Evolutionary conservation across 2,797 vertebrate genomes (phyloP).

Genomic region (Botia kubotai): DNA sequence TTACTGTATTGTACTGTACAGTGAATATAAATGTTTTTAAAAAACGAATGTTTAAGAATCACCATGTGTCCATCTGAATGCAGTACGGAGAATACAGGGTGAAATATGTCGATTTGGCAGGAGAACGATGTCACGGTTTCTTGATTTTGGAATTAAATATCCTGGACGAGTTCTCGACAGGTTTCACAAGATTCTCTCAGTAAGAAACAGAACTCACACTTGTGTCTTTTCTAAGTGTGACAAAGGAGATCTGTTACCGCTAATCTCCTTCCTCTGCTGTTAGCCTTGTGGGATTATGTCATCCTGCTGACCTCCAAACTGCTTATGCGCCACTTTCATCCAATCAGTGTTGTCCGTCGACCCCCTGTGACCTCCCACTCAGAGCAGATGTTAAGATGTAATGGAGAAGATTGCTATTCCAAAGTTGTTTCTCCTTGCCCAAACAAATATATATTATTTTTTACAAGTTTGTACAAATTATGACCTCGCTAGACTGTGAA

Average conservation of each 20-base stretch:
- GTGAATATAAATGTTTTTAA: no score
- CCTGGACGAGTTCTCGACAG: background rate
- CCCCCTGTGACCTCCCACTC: constrained; percentile 47
- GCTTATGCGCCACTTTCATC: constrained; percentile 5
- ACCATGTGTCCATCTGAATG: no score
- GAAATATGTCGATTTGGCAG: background rate
- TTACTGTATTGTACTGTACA: no score
- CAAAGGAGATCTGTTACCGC: background rate
- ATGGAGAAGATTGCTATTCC: constrained; percentile 5
- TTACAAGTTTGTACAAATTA: background rate
- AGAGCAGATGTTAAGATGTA: constrained; percentile 34
- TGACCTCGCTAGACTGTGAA: background rate
- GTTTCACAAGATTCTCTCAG: background rate
- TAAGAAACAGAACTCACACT: background rate
- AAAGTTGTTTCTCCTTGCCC: constrained; percentile 23
- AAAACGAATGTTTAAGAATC: no score
- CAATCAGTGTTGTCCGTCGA: constrained; percentile 43
- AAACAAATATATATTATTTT: constrained; percentile 23
- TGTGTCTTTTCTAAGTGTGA: constrained; percentile 13
- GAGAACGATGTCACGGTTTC: no score
- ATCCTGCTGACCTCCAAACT: constrained; percentile 53
- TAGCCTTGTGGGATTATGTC: constrained; percentile 53
- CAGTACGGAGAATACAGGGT: no score
- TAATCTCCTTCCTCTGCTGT: no score
- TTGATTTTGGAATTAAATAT: no score